Percentiles rank a stretch among this genome's conserved stretches.
Conservation (phyloP, 2,888 invertebrate species). For the Archips xylosteana region DNA sequence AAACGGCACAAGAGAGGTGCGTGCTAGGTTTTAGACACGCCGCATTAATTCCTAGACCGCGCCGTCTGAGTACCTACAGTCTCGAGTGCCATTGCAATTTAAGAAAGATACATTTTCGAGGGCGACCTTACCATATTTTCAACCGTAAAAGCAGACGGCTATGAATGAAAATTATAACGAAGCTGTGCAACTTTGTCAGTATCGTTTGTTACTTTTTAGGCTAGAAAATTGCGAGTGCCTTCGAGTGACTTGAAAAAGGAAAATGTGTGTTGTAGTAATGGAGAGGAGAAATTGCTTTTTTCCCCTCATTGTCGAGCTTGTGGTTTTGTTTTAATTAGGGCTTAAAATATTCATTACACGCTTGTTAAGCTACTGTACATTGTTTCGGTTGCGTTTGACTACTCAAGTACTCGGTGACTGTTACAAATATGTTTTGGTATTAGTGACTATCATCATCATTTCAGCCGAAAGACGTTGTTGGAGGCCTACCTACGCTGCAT, state of each 20-base stretch:
- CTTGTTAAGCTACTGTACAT: neutral
- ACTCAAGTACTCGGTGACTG: too few relatives aligned
- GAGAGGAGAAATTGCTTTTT: slow-evolving; percentile 50
- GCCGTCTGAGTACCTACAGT: slow-evolving; percentile 73
- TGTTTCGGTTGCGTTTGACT: too few relatives aligned
- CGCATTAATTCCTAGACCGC: slow-evolving; percentile 80
- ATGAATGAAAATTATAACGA: slow-evolving; percentile 14
- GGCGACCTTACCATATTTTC: slow-evolving; percentile 1
- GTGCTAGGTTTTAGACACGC: slow-evolving; percentile 75
- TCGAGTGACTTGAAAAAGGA: slow-evolving; percentile 57
- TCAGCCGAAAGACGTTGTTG: too few relatives aligned
- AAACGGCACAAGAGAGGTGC: slow-evolving; percentile 63
- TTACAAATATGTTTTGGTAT: too few relatives aligned
- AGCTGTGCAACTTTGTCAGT: slow-evolving; percentile 54
- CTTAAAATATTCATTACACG: neutral
- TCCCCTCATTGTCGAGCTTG: slow-evolving; percentile 18
- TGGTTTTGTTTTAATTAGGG: slow-evolving; percentile 31
- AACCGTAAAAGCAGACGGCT: neutral
- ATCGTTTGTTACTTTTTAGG: slow-evolving; percentile 60
- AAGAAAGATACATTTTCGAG: slow-evolving; percentile 45
- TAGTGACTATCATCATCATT: too few relatives aligned
- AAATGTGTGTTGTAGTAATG: slow-evolving; percentile 56
- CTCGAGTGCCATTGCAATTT: slow-evolving; percentile 61
- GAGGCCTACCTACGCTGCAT: too few relatives aligned
- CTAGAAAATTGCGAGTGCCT: slow-evolving; percentile 62